phyloP scores from a whole-genome alignment of 2,888 invertebrate species.

The Clivina fossor region DNA sequence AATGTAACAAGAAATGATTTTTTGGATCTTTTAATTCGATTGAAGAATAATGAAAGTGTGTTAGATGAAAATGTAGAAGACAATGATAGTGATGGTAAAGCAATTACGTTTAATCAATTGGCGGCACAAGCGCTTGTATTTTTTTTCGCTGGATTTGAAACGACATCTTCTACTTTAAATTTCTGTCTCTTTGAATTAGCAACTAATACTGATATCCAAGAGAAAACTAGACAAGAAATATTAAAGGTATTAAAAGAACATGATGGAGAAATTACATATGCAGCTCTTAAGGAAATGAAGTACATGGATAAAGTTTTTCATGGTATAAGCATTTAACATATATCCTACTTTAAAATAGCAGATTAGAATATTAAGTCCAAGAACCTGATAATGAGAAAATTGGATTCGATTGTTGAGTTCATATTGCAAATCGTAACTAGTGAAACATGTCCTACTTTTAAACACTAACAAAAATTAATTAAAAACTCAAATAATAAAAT shows the following conservation, averaged over 20 bases:
- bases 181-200: constrained; percentile 3
- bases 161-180: neutral
- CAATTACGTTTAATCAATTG: neutral
- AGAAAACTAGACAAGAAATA: neutral
- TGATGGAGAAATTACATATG: neutral
- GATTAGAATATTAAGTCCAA: neutral
- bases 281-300: neutral
- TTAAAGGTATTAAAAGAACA: neutral
- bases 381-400: neutral
- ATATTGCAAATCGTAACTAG: too few relatives aligned
- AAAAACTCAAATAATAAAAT: too few relatives aligned
- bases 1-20: constrained; percentile 47
- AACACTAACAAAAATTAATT: too few relatives aligned
- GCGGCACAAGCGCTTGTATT: neutral
- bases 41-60: constrained; percentile 40
- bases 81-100: neutral
- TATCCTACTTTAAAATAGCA: too few relatives aligned
- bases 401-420: too few relatives aligned
- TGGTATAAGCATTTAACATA: too few relatives aligned
- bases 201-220: neutral
- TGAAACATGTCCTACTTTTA: too few relatives aligned
- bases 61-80: constrained; percentile 5
- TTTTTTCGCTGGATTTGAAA: constrained; percentile 4
- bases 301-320: constrained; percentile 1
- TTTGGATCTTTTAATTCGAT: constrained; percentile 46